These are phyloP conservation scores for Argyrosomus regius DNA, from an alignment of 2,797 vertebrate species.

Conservation along the genomic window DNA sequence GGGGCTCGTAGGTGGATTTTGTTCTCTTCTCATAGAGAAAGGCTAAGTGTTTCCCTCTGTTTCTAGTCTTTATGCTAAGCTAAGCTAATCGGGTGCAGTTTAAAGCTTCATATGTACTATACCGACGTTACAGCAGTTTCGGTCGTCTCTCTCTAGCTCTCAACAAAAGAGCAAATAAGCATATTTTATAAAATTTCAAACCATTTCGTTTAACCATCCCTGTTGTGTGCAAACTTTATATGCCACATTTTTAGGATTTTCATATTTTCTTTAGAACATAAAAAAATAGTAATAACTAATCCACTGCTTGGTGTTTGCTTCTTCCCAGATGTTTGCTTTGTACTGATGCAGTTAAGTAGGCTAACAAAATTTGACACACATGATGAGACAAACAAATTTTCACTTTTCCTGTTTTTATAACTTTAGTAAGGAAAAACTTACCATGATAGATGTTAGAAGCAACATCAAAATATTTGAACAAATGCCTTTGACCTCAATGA, in stretches of 20 bases:
- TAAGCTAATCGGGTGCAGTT: not conserved
- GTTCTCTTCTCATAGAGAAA: not conserved
- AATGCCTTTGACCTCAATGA: not conserved
- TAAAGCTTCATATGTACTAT: too few species aligned
- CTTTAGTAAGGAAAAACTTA: not conserved
- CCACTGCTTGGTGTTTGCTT: not conserved
- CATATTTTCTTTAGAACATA: too few species aligned
- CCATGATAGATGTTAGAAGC: not conserved
- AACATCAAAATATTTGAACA: not conserved
- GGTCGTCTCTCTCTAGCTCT: too few species aligned
- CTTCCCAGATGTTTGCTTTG: not conserved
- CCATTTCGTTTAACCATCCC: too few species aligned
- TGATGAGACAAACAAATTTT: not conserved
- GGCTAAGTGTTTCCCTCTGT: not conserved
- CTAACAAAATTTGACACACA: not conserved
- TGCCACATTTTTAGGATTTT: not conserved
- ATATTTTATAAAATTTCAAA: too few species aligned
- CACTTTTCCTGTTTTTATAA: not conserved
- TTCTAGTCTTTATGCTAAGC: conserved; percentile 2
- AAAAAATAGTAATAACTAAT: too few species aligned
- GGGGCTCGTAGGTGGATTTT: not conserved
- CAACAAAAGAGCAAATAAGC: too few species aligned
- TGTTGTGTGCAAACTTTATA: not conserved
- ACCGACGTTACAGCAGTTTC: too few species aligned
- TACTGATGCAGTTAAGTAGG: not conserved